phyloP scores from a whole-genome alignment of 30 jellyfish, hydroid and myxozoan genomes.

The Aurelia aurita complex sp. Pacific region DNA sequence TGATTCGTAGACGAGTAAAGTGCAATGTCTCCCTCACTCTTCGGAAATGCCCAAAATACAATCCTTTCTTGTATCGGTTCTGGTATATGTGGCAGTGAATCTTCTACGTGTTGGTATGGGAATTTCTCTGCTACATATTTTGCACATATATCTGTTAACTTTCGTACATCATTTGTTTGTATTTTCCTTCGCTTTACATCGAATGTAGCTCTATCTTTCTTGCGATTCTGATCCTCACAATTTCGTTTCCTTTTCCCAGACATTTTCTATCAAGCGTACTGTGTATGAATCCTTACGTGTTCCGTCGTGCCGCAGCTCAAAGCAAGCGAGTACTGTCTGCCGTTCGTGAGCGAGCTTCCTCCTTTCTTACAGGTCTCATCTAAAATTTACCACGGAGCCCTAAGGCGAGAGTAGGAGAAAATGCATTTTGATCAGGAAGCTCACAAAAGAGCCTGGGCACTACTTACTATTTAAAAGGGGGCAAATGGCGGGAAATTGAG shows the following conservation, averaged over 20 bases:
- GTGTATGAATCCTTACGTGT: not conserved
- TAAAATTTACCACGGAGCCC: conserved; percentile 48
- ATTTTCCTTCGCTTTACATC: conserved; percentile 35
- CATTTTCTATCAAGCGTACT: conserved; percentile 1
- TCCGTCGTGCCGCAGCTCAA: conserved; percentile 3
- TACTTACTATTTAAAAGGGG: not conserved
- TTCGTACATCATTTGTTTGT: conserved; percentile 2
- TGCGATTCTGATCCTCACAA: not conserved
- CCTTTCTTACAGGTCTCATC: conserved; percentile 53
- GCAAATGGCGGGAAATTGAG: no score
- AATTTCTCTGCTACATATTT: conserved; percentile 76
- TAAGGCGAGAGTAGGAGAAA: conserved; percentile 65
- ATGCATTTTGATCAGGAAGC: conserved; percentile 31
- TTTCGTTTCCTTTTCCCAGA: conserved; percentile 55
- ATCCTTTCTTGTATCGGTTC: conserved; percentile 84
- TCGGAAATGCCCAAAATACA: conserved; percentile 88
- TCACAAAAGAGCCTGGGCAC: conserved; percentile 8
- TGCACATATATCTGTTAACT: conserved; percentile 83
- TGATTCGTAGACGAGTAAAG: conserved; percentile 85
- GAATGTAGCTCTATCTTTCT: conserved; percentile 13
- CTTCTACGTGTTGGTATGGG: conserved; percentile 89
- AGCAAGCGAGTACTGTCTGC: conserved; percentile 7
- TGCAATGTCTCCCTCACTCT: conserved; percentile 70
- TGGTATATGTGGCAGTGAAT: conserved; percentile 74
- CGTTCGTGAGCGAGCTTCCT: conserved; percentile 14